These are phyloP conservation scores for Yponomeuta evonymella DNA, from an alignment of 2,888 invertebrate species.

Conservation along the genomic window DNA sequence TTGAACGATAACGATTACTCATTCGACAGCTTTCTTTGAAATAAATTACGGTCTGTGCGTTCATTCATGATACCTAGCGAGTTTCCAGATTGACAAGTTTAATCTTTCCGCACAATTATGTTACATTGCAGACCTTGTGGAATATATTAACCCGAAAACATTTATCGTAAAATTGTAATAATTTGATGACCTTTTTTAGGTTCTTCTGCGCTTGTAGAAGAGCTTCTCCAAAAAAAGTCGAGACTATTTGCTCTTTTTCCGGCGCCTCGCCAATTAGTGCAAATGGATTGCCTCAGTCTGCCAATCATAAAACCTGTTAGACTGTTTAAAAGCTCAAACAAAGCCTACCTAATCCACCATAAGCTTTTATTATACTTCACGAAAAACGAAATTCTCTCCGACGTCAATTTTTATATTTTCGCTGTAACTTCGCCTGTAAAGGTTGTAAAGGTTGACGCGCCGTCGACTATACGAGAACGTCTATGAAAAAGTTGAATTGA, in stretches of 20 bases:
- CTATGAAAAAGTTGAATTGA: neutral
- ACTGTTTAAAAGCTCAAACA: neutral
- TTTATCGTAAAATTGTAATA: too few relatives aligned
- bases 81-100: neutral
- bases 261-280: neutral
- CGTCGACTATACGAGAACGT: neutral
- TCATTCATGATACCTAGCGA: neutral
- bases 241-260: neutral
- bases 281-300: neutral
- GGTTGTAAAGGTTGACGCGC: neutral
- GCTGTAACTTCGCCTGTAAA: too few relatives aligned
- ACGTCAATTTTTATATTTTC: too few relatives aligned
- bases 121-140: neutral
- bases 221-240: too few relatives aligned
- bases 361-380: too few relatives aligned
- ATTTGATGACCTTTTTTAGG: too few relatives aligned
- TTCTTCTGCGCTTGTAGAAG: too few relatives aligned
- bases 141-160: neutral
- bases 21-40: constrained; percentile 3
- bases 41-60: neutral
- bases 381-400: too few relatives aligned
- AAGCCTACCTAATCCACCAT: neutral
- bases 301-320: neutral
- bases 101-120: neutral
- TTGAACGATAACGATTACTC: constrained; percentile 12